Base-by-base conservation (phyloP, 2,888 invertebrate genomes). In the Cryptophagus acutangulus region DNA sequence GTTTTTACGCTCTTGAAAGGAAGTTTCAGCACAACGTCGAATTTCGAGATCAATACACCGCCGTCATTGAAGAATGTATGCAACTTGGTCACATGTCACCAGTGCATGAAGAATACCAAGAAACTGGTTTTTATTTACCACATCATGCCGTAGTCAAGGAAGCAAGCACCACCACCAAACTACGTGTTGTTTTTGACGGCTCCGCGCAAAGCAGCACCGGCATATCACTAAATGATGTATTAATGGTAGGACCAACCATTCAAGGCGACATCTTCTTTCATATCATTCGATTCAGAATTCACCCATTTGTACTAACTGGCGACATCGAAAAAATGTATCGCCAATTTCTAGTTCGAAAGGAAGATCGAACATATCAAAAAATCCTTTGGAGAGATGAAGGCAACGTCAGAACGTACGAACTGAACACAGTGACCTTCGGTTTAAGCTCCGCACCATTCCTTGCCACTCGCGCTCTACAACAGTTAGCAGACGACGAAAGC, bases 361-460 rank as follows among this genome's bases (percentile, higher is more conserved):
- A 31, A 17, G 26, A 46, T 3, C 5, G 15, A 29, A 4, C 29
- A 17, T 1, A 3, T 29, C 15, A 30, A n/a, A n/a, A n/a, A n/a
- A n/a, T n/a, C n/a, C 31, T 43, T 35, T 44, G 41, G 46, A 18
- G 42, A 17, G 17, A 34, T 10, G 15, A 31, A 10, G 13, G 30
- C 15, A 8, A 38, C 1, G 5, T 54, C 26, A 34, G 40, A 38
- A 31, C 31, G 30, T 47, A 26, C 6, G 33, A 51, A 38, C 26
- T 53, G 25, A 45, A 35, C 17, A 49, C 44, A 1, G 45, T 54
- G 3, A 51, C 46, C 3, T 54, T 51, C 33, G 56, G 56, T 5
- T 49, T 38, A 5, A 45, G 48, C 1, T 42, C 50, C 10, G n/a
- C n/a, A n/a, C n/a, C n/a, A n/a, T n/a, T n/a, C n/a, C n/a, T n/a